Percentiles rank a stretch among this genome's conserved stretches.
These are phyloP conservation scores for Mobula hypostoma DNA, from an alignment of 2,113 vertebrate genomes.

Conservation along the genomic window DNA sequence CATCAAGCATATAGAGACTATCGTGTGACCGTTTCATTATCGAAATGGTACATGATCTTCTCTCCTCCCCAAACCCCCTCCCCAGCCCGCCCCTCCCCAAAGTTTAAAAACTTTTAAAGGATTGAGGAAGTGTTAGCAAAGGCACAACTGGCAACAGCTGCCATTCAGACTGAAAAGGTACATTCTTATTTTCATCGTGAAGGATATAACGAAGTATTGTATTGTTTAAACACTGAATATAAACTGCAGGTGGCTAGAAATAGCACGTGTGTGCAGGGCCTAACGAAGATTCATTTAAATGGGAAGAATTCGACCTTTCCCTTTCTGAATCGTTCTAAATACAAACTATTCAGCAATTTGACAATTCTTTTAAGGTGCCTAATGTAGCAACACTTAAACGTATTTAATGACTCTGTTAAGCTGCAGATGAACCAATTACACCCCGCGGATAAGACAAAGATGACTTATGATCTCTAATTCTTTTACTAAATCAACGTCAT, in stretches of 20 bases:
- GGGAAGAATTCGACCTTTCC: slow-evolving; percentile 47
- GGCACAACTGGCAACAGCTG: not conserved
- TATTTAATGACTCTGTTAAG: slow-evolving; percentile 60
- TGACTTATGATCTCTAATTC: slow-evolving; percentile 69
- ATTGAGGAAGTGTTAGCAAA: not conserved
- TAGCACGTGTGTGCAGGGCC: slow-evolving; percentile 45
- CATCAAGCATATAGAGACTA: not conserved
- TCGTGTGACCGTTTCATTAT: not conserved
- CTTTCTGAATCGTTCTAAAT: slow-evolving; percentile 47
- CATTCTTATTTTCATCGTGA: slow-evolving; percentile 44
- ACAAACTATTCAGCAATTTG: slow-evolving; percentile 43
- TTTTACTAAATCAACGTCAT: slow-evolving; percentile 67
- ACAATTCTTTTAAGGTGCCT: slow-evolving; percentile 32
- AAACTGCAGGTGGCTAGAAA: not conserved
- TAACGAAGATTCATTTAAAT: slow-evolving; percentile 55
- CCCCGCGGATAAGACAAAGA: slow-evolving; percentile 50
- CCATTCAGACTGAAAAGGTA: not conserved
- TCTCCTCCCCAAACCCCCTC: too few relatives aligned
- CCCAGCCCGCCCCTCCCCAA: not conserved
- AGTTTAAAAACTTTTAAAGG: slow-evolving; percentile 13
- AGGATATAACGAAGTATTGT: slow-evolving; percentile 63
- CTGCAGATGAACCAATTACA: slow-evolving; percentile 55
- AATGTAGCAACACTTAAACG: slow-evolving; percentile 46
- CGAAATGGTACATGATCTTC: not conserved
- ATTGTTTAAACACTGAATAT: slow-evolving; percentile 51